phyloP scores from a whole-genome alignment of 2,888 invertebrate species.

The Pelosia muscerda region DNA sequence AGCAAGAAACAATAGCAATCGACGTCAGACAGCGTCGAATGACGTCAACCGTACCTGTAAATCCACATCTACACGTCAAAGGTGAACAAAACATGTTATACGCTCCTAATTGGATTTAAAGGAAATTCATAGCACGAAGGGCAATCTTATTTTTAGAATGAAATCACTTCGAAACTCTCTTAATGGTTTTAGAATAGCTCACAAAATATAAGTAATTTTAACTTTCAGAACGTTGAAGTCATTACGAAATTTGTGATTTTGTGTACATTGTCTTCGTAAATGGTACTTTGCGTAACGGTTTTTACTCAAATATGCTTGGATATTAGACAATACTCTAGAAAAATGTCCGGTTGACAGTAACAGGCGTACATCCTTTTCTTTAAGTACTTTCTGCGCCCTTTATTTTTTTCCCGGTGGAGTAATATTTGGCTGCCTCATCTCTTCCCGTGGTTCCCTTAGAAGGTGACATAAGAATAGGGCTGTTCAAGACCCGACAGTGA shows the following conservation, averaged over 20 bases:
- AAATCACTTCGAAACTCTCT: not conserved
- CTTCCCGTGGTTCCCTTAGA: no score
- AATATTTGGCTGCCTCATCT: no score
- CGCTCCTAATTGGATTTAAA: slow-evolving; percentile 10
- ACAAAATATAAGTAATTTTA: not conserved
- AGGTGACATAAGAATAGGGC: no score
- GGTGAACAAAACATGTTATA: not conserved
- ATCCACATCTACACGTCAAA: slow-evolving; percentile 3
- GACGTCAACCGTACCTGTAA: slow-evolving; percentile 19
- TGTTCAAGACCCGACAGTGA: no score
- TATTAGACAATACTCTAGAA: not conserved
- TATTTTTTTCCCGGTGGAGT: no score
- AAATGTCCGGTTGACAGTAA: not conserved
- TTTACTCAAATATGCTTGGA: not conserved
- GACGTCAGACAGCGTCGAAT: slow-evolving; percentile 16
- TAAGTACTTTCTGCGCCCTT: not conserved
- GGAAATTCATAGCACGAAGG: not conserved
- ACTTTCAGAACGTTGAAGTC: not conserved
- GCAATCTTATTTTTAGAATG: not conserved
- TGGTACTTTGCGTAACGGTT: not conserved
- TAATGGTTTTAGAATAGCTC: not conserved
- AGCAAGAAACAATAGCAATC: slow-evolving; percentile 13
- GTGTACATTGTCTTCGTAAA: not conserved
- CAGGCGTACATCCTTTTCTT: no score
- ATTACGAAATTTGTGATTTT: not conserved